phyloP scores from a whole-genome alignment of 2,888 invertebrate species.

The Globia sparganii region DNA sequence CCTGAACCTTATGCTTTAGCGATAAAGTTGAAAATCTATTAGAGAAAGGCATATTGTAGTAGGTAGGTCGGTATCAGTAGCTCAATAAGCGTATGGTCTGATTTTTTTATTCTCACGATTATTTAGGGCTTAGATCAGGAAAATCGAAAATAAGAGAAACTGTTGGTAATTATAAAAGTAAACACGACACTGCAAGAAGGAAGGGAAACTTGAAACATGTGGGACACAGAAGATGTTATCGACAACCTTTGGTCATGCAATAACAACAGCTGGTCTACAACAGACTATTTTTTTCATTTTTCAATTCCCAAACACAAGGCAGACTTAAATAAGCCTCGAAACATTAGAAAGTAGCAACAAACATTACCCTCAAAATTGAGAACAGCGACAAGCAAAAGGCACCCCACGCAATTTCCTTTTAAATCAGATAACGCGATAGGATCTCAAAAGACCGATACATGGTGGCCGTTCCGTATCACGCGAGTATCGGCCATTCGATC shows the following conservation, averaged over 20 bases:
- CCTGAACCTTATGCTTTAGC: too few species aligned
- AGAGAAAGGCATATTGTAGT: too few species aligned
- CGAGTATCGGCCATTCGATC: slow-evolving; percentile 65
- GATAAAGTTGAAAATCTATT: too few species aligned
- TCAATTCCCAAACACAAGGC: not conserved
- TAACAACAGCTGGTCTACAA: not conserved
- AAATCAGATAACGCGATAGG: slow-evolving; percentile 49
- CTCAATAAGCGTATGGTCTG: slow-evolving; percentile 3
- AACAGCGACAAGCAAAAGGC: slow-evolving; percentile 14
- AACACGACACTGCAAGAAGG: not conserved
- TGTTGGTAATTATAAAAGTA: not conserved
- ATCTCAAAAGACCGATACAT: slow-evolving; percentile 48
- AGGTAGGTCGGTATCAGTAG: slow-evolving; percentile 37
- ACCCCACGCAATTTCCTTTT: slow-evolving; percentile 30
- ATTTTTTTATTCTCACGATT: slow-evolving; percentile 15
- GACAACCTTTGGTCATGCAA: not conserved
- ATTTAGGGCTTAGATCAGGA: not conserved
- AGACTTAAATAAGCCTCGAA: not conserved
- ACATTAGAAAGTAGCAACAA: not conserved
- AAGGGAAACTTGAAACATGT: slow-evolving; percentile 3
- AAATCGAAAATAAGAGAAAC: slow-evolving; percentile 3
- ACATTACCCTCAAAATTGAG: slow-evolving; percentile 14
- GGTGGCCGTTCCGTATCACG: slow-evolving; percentile 46
- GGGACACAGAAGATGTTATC: not conserved
- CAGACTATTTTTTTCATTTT: not conserved